Evolutionary conservation across 1,140 invertebrate genomes (phyloP), one percentile per base, ranked within the genome.

Genomic region (Planococcus citri): DNA sequence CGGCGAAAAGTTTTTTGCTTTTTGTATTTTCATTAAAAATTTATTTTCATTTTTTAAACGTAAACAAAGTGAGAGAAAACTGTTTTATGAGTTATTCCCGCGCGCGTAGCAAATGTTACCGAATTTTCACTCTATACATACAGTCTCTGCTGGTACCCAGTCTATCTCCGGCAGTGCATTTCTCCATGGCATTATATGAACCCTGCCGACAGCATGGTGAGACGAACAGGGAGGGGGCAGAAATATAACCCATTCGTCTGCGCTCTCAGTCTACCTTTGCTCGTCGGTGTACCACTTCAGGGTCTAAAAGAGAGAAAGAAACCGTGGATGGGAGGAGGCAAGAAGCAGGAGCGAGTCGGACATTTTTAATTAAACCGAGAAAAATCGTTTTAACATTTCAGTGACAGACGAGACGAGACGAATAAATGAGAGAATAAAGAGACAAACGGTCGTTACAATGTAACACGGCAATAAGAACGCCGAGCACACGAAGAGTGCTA

Each of bases 401-500:
- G 41, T 51, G 41, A 51, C 41, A 51, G 41, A 51, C 41, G 41
- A 51, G 41, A 51, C 41, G 41, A 51, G 41, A 51, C 41, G 41
- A 51, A 51, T 51, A 51, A 51, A 51, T 51, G 41, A 51, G 41
- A 51, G n/a, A 51, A 51, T 51, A 51, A 51, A 51, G 41, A 51
- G 41, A 51, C 41, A 51, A 51, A 51, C 41, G 41, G n/a, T 51
- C 41, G 41, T 20, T 51, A 20, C 41, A 17, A 51, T 51, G 41
- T 51, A 51, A 51, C n/a, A 17, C 41, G 41, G 41, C 41, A 51
- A 51, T 51, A 51, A 51, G 41, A 51, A 51, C 41, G n/a, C n/a
- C n/a, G 41, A 51, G 17, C 41, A 12, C 29, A 3, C 29, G 33
- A 51, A 51, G 6, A 51, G 12, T 51, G n/a, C 41, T 51, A 14